A percentile compares a stretch with the other conserved stretches of the same genome.
phyloP scores from a whole-genome alignment of 2,888 invertebrate species.

The Nomada fabriciana region DNA sequence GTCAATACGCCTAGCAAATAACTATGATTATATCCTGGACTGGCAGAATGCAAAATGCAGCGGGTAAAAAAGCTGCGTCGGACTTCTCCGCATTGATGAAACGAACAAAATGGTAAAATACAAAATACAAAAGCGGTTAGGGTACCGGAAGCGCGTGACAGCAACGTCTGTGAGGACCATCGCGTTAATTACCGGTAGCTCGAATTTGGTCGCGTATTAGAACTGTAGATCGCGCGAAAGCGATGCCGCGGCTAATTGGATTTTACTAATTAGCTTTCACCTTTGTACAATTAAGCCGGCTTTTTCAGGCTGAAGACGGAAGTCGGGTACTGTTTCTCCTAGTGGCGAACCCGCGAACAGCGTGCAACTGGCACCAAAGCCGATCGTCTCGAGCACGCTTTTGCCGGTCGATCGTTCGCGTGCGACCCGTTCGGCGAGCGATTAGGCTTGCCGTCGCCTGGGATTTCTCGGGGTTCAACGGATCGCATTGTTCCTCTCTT shows the following conservation, averaged over 20 bases:
- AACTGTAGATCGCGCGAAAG: slow-evolving; percentile 56
- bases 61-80: too few relatives aligned
- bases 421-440: slow-evolving; percentile 29
- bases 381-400: slow-evolving; percentile 39
- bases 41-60: too few relatives aligned
- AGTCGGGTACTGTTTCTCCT: slow-evolving; percentile 51
- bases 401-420: slow-evolving; percentile 10
- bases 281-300: slow-evolving; percentile 54
- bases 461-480: slow-evolving; percentile 19
- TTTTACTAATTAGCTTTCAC: slow-evolving; percentile 70
- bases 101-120: too few relatives aligned
- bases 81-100: too few relatives aligned
- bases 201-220: slow-evolving; percentile 43
- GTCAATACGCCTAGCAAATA: too few relatives aligned
- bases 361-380: slow-evolving; percentile 10
- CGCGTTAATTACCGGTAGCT: slow-evolving; percentile 34
- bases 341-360: slow-evolving; percentile 13
- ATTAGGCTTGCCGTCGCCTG: slow-evolving; percentile 8
- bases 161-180: slow-evolving; percentile 16
- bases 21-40: too few relatives aligned
- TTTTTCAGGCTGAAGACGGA: slow-evolving; percentile 49
- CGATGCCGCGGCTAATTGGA: slow-evolving; percentile 60
- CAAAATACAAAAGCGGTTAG: too few relatives aligned
- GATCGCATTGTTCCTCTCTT: slow-evolving; percentile 30
- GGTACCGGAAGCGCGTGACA: not conserved